Evolutionary conservation across 2,113 vertebrate genomes (phyloP).

Genomic region (Dissostichus mawsoni): DNA sequence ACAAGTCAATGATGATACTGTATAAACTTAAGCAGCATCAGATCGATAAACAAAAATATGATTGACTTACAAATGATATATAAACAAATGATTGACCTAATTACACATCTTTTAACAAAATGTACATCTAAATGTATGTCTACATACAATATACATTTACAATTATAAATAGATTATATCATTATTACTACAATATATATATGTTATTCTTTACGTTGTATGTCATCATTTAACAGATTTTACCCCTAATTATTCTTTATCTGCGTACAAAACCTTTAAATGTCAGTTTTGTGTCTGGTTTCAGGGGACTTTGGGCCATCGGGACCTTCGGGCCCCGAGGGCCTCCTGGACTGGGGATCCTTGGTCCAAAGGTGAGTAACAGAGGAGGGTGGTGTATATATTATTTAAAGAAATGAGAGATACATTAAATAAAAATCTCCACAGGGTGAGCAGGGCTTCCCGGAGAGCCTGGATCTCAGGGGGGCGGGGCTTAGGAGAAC

Average conservation of each 20-base stretch:
- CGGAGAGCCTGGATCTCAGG: slow-evolving; percentile 80
- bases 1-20: too few species aligned
- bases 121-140: too few species aligned
- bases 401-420: background rate
- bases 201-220: too few species aligned
- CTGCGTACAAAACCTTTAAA: background rate
- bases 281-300: background rate
- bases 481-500: slow-evolving; percentile 79
- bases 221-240: background rate
- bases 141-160: too few species aligned
- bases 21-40: too few species aligned
- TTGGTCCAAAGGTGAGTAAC: slow-evolving; percentile 81
- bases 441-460: slow-evolving; percentile 84
- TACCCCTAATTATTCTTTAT: background rate
- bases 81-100: too few species aligned
- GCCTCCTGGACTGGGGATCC: slow-evolving; percentile 71
- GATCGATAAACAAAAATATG: too few species aligned
- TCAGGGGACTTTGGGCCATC: slow-evolving; percentile 78
- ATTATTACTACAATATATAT: too few species aligned
- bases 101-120: too few species aligned
- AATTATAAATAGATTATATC: too few species aligned
- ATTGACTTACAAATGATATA: too few species aligned
- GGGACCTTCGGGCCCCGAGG: slow-evolving; percentile 81
- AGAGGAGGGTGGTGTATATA: background rate
- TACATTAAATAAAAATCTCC: background rate